Base-by-base conservation (phyloP, 1,140 invertebrate genomes). In the Eupeodes corollae region DNA sequence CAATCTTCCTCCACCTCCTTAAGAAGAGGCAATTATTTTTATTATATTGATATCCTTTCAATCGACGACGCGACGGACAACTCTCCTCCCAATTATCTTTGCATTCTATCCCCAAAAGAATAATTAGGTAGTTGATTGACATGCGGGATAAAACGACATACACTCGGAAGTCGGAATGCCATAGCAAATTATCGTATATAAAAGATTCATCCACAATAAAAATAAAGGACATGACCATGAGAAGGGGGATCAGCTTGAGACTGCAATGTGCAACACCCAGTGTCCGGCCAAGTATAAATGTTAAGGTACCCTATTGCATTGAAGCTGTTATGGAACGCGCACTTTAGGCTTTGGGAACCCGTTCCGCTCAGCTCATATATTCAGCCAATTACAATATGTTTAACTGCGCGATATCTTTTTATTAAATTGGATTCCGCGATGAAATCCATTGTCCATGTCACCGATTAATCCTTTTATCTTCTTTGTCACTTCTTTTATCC, bases 91-190 rank as follows among this genome's bases (percentile, higher is more conserved):
- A 26, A 26, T 26, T 26, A 26, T 26, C 21, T 26, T 26, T 26
- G 21, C 21, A 26, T 26, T 26, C 21, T 26, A 26, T 26, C 21
- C 21, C 48, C 52, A 39, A 37, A 49, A 63, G 62, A 65, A 65
- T 65, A 65, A 65, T 65, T 65, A 65, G 62, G 62, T 63, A 57
- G 52, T 61, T 65, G 62, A 65, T 65, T 65, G 62, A 65, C 62
- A 65, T 58, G 62, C 54, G 62, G 59, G 62, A 65, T 65, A 65
- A 65, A 62, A 57, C 62, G 62, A 65, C 62, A 65, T 65, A 65
- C 62, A 58, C 62, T 65, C 61, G 62, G 62, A 63, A 58, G 59
- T 65, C 61, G 62, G 62, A 63, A 65, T 65, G 62, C 62, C 58
- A 54, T 58, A 65, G 62, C 62, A 65, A 65, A 65, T 65, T 65